Evolutionary conservation across 2,888 invertebrate species (phyloP).

Genomic region (Chromoteleia sp.): DNA sequence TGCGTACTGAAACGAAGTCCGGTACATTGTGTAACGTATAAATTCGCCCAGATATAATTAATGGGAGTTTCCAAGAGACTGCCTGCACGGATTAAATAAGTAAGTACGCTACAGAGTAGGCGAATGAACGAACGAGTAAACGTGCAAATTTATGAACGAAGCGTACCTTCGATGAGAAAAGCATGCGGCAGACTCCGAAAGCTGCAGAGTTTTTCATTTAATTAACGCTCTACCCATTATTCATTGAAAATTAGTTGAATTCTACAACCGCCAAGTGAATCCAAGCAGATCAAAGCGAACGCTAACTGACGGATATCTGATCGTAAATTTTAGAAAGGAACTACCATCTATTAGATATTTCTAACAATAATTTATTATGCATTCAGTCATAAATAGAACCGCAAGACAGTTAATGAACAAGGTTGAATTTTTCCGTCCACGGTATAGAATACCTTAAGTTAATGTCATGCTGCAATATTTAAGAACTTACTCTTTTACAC

Average conservation of each 20-base stretch:
- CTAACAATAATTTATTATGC: constrained; percentile 7
- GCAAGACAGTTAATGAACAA: not conserved
- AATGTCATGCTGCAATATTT: not conserved
- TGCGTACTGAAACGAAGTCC: constrained; percentile 67
- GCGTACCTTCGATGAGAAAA: constrained; percentile 67
- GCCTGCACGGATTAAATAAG: constrained; percentile 67
- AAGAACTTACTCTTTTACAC: too few relatives aligned
- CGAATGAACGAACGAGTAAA: constrained; percentile 64
- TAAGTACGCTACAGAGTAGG: constrained; percentile 63
- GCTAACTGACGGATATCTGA: constrained; percentile 44
- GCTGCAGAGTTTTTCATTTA: constrained; percentile 72
- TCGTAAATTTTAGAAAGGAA: constrained; percentile 23
- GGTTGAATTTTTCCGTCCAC: not conserved
- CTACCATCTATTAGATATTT: constrained; percentile 10
- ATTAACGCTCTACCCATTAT: constrained; percentile 71
- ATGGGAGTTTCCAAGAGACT: constrained; percentile 69
- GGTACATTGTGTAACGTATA: constrained; percentile 66
- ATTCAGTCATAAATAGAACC: not conserved
- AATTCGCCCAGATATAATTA: constrained; percentile 64
- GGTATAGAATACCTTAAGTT: not conserved
- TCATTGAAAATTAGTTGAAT: constrained; percentile 69
- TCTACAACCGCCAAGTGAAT: constrained; percentile 57
- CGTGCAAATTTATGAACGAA: constrained; percentile 69
- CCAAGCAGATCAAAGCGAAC: constrained; percentile 62
- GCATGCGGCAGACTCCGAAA: constrained; percentile 63